Evolutionary conservation across 1,140 invertebrate genomes (phyloP).

Genomic region (Propsilocerus akamusi): DNA sequence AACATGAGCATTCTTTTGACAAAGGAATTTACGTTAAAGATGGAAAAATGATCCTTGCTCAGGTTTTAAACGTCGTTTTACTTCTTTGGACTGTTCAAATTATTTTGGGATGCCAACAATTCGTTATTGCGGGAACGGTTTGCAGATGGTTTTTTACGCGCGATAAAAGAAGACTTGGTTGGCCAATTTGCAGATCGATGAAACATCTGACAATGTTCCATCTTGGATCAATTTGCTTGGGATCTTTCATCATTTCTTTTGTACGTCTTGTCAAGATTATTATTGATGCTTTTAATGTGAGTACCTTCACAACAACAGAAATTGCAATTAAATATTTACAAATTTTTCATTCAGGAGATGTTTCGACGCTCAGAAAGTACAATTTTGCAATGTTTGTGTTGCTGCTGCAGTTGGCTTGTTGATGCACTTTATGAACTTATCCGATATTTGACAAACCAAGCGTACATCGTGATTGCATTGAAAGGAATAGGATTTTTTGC

Average conservation of each 20-base stretch:
- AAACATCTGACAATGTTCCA: background rate
- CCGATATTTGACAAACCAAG: conserved; percentile 53
- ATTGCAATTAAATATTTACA: no score
- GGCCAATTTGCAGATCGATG: background rate
- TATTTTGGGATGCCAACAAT: conserved; percentile 54
- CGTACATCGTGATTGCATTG: conserved; percentile 42
- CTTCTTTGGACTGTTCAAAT: conserved; percentile 57
- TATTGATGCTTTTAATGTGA: background rate
- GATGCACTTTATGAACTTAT: conserved; percentile 43
- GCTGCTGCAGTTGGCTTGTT: background rate
- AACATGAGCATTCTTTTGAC: conserved; percentile 25
- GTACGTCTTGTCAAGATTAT: background rate
- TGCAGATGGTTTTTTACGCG: conserved; percentile 56
- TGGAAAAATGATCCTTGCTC: conserved; percentile 25
- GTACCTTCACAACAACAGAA: no score
- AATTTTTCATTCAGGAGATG: background rate
- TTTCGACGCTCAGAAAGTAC: background rate
- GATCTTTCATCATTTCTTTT: background rate
- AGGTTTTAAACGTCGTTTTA: conserved; percentile 46
- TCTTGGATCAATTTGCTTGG: background rate
- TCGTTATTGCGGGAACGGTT: conserved; percentile 56
- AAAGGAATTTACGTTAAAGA: conserved; percentile 13
- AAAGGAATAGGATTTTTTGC: background rate
- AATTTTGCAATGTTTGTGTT: background rate
- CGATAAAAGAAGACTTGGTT: background rate